Evolutionary conservation across 1,140 invertebrate species (phyloP), one percentile per base, ranked within the genome.

Genomic region (Brachionus manjavacas): DNA sequence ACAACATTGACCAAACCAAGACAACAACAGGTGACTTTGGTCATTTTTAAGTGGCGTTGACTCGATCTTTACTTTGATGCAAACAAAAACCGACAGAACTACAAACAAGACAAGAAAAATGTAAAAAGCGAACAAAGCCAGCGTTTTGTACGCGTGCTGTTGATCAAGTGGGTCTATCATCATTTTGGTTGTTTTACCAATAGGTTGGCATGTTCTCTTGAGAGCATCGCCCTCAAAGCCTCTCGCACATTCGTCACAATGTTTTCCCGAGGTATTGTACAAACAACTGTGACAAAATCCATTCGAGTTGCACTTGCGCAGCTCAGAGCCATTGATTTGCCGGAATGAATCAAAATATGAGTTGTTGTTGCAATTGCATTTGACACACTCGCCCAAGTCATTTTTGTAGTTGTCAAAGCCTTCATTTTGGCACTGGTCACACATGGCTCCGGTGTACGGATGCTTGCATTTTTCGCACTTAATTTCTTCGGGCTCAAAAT

Each of bases 241-340:
- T 4, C 49, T 28, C 16, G 41, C 52, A 84, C 85, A 86, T 25
- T 79, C 49, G 31, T 86, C 72, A 43, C 85, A 86, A 43, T 85
- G 49, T 70, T 66, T 78, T n/a, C 85, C 85, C 46, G 83, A 76
- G 4, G 85, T 85, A 66, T 85, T 85, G 68, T 79, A 84, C 12
- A 49, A 46, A 79, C 85, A 86, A 66, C 80, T 46, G 16, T 43
- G 46, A 79, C 85, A 86, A 49, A 52, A 55, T 0, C 85, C 85
- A 23, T 52, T 55, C 31, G 83, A 84, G 72, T 87, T 55, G 81
- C 87, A 87, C 9, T 83, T 86, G 23, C 31, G 11, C 31, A 39
- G n/a, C 16, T 52, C 46, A 3, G 41, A 31, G 23, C 31, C 12
- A n/a, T 28, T 35, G 4, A 52, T 28, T 14, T 39, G 2, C 6